Evolutionary conservation across 2,113 vertebrate species (phyloP), one percentile per base, ranked within the genome.

Genomic region (Xiphophorus couchianus): DNA sequence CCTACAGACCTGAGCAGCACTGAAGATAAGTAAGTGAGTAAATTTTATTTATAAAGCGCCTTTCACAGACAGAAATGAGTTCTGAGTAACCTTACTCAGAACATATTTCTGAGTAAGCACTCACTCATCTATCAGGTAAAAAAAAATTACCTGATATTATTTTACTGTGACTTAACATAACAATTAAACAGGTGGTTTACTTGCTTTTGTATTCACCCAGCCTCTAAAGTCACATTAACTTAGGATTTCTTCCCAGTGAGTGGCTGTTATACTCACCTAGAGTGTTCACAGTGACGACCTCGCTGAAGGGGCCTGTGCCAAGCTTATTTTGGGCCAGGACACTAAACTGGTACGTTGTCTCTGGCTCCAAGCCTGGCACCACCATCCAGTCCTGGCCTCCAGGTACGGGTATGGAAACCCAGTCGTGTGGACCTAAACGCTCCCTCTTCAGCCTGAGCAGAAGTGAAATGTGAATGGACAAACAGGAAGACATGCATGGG

Each of bases 211-310:
- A 51, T 39, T 8, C 37, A 28, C 25, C 33, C 13, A 63, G 25
- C 78, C 61, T 70, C 51, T 44, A 28, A 69, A 54, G 62, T 11
- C 9, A 10, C 73, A 73, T 76, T 31, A 48, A 48, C 42, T n/a
- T n/a, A 33, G 63, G 33, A 69, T 69, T 8, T 14, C 17, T 25
- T 11, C 27, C 13, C 48, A 62, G 42, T 2, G 14, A 64, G 76
- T 72, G 58, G 69, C 22, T 25, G 30, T 66, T 29, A 4, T 17
- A 77, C 96, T 92, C 73, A 99, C 97, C 97, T 97, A 98, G 95
- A 94, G 98, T 99, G 94, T 96, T 98, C 96, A 98, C 96, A 96
- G 97, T 99, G 97, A 99, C 96, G 95, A 99, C 97, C 93, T 98
- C 96, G 91, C 98, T 99, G 96, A 99, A 99, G 91, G 97, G 96